Evolutionary conservation across 2,113 vertebrate genomes (phyloP).

Genomic region (Thoracochromis brauschi): DNA sequence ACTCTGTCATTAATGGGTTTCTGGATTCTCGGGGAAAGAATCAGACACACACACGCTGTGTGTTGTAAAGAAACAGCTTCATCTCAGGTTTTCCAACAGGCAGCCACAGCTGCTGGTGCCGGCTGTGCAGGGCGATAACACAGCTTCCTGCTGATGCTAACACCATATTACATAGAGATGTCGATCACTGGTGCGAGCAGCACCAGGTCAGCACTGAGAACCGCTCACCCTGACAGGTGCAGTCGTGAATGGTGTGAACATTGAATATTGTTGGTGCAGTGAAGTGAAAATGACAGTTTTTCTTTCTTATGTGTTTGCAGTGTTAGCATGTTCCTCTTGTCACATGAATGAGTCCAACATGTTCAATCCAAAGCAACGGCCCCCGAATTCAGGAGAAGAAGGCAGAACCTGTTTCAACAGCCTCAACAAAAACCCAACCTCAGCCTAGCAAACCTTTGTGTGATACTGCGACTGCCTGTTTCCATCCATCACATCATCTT

Average conservation of each 20-base stretch:
- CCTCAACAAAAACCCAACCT: background rate
- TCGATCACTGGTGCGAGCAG: background rate
- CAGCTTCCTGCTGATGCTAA: background rate
- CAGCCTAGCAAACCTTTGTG: background rate
- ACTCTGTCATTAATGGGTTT: background rate
- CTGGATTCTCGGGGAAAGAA: background rate
- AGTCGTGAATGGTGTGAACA: background rate
- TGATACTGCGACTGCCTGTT: background rate
- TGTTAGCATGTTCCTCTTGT: background rate
- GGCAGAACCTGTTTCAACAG: background rate
- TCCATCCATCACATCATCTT: background rate
- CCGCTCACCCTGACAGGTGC: background rate
- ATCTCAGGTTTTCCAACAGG: background rate
- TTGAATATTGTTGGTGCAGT: background rate
- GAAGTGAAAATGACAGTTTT: background rate
- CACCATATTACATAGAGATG: background rate
- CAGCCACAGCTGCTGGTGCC: background rate
- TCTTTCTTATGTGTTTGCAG: background rate
- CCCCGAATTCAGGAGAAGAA: background rate
- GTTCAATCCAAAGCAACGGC: background rate
- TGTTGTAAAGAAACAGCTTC: background rate
- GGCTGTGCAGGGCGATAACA: background rate
- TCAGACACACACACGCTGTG: background rate
- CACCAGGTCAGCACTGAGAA: background rate
- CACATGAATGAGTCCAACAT: fast-evolving